These are phyloP conservation scores for Aricia artaxerxes DNA, from an alignment of 2,888 invertebrate genomes.

Conservation along the genomic window DNA sequence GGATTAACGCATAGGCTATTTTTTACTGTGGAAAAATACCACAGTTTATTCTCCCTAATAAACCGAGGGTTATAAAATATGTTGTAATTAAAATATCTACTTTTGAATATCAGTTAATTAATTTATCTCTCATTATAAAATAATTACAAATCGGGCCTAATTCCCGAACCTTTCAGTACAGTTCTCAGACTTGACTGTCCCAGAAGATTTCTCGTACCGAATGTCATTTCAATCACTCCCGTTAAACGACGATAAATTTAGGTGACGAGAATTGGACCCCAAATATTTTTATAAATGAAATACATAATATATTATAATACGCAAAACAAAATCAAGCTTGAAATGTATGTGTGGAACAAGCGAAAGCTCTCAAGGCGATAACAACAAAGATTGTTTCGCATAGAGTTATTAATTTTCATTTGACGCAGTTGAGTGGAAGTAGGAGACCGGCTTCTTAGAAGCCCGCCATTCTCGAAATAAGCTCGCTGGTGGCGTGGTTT, in stretches of 20 bases:
- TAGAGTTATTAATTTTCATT: slow-evolving; percentile 68
- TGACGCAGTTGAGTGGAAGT: slow-evolving; percentile 55
- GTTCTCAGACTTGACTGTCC: neutral
- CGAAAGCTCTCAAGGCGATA: neutral
- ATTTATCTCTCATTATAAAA: too few species aligned
- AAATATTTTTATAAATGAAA: too few species aligned
- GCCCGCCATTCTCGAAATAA: neutral
- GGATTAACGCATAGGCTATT: too few species aligned
- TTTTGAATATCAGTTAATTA: too few species aligned
- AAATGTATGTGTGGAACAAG: neutral
- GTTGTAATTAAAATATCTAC: too few species aligned
- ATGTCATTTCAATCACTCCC: neutral
- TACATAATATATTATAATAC: too few species aligned
- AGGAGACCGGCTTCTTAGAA: neutral
- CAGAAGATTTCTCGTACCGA: neutral
- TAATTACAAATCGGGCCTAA: too few species aligned
- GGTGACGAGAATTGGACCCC: too few species aligned
- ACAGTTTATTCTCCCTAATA: too few species aligned
- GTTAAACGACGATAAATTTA: too few species aligned
- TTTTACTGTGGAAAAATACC: too few species aligned
- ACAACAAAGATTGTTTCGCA: slow-evolving; percentile 31
- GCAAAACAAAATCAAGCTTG: neutral
- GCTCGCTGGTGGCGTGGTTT: slow-evolving; percentile 7
- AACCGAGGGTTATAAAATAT: too few species aligned
- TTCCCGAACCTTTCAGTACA: neutral